Percentiles rank a stretch among this genome's conserved stretches.
Evolutionary conservation across 2,888 invertebrate species (phyloP).

Genomic region (Therioaphis trifolii): DNA sequence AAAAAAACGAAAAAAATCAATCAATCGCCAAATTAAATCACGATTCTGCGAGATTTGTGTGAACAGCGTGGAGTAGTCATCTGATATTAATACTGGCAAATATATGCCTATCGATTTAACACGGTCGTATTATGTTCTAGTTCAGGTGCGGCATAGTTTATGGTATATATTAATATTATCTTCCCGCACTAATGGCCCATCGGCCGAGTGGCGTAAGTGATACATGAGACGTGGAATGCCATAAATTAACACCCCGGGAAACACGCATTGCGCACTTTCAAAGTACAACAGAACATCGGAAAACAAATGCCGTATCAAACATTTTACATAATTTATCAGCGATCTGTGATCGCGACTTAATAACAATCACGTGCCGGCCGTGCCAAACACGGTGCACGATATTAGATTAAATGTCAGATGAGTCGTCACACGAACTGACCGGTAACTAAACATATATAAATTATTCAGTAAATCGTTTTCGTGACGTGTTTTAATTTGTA

Average conservation of each 20-base stretch:
- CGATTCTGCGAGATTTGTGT: no score
- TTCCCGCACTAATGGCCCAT: not conserved
- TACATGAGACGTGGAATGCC: not conserved
- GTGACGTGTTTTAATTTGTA: no score
- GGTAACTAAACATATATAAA: no score
- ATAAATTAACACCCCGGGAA: not conserved
- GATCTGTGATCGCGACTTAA: no score
- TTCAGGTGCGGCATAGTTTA: not conserved
- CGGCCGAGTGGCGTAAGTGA: not conserved
- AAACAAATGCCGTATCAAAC: no score
- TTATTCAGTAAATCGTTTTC: no score
- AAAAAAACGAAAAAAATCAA: no score
- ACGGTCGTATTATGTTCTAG: not conserved
- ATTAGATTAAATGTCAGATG: not conserved
- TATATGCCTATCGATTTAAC: not conserved
- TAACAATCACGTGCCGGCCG: not conserved
- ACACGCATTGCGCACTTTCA: not conserved
- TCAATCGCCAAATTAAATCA: no score
- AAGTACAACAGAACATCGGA: not conserved
- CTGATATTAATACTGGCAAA: no score
- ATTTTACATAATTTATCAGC: no score
- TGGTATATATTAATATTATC: constrained; percentile 21
- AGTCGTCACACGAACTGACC: not conserved
- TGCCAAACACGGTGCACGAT: not conserved
- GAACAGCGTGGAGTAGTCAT: no score